Conservation (phyloP, 2,113 vertebrate species). For the Pavo muticus region DNA sequence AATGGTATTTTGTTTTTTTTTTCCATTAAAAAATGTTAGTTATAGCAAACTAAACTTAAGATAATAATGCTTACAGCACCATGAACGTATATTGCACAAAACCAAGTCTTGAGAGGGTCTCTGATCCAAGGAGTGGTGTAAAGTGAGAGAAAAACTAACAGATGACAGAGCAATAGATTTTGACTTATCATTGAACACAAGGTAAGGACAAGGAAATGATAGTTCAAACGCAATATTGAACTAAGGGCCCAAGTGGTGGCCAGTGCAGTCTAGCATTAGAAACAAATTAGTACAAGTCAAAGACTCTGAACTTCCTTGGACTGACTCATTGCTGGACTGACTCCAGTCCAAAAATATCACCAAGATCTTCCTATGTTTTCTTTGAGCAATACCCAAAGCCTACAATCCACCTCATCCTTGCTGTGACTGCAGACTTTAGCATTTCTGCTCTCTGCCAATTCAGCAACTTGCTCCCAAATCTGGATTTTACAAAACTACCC, state of each 20-base stretch:
- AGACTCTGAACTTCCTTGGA: background rate
- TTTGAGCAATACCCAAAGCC: background rate
- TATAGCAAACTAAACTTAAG: background rate
- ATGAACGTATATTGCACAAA: background rate
- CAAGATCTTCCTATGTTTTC: background rate
- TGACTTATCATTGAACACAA: background rate
- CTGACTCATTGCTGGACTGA: background rate
- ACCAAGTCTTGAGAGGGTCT: background rate
- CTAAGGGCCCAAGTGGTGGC: background rate
- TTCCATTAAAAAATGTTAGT: background rate
- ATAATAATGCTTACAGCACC: background rate
- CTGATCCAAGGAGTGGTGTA: background rate
- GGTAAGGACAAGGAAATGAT: background rate
- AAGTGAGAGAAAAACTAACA: background rate
- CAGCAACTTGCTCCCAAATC: background rate
- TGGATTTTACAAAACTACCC: background rate
- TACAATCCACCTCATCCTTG: background rate
- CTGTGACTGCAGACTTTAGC: background rate
- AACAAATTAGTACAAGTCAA: background rate
- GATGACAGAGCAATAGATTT: background rate
- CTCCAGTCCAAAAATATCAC: background rate
- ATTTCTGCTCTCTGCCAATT: background rate
- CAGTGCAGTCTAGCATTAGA: background rate
- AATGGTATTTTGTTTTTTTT: background rate
- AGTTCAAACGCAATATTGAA: background rate